These are phyloP conservation scores for Apistogramma diplotaenia DNA, from an alignment of 2,113 vertebrate species.

Conservation along the genomic window DNA sequence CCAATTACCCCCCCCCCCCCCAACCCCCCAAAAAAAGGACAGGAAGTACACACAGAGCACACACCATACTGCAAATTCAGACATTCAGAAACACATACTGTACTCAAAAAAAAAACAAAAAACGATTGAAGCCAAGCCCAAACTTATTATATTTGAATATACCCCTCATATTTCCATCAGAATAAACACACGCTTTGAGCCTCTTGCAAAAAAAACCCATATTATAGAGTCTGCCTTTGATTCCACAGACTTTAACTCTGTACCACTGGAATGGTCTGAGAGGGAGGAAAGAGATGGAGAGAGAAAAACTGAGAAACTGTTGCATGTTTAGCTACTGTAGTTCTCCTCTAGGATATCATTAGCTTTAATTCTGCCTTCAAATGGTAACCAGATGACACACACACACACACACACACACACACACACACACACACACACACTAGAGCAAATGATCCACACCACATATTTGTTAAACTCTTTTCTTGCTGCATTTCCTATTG, in stretches of 20 bases:
- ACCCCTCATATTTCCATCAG: too few species aligned
- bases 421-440: not conserved
- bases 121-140: not conserved
- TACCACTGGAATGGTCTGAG: not conserved
- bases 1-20: not conserved
- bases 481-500: not conserved
- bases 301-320: slow-evolving; percentile 28
- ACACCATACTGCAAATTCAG: not conserved
- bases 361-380: slow-evolving; percentile 68
- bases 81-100: not conserved
- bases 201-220: not conserved
- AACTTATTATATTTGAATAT: slow-evolving; percentile 25
- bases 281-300: slow-evolving; percentile 22
- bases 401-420: not conserved
- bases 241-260: not conserved
- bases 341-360: slow-evolving; percentile 75
- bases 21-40: not conserved
- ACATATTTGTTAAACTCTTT: slow-evolving; percentile 27
- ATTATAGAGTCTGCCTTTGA: slow-evolving; percentile 5
- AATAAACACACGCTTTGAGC: not conserved
- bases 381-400: slow-evolving; percentile 73
- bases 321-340: slow-evolving; percentile 74
- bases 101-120: not conserved
- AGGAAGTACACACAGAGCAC: not conserved
- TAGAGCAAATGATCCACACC: not conserved